Base-by-base conservation (phyloP, 37 sponge, comb jelly and placozoan species). In the Ephydatia muelleri region DNA sequence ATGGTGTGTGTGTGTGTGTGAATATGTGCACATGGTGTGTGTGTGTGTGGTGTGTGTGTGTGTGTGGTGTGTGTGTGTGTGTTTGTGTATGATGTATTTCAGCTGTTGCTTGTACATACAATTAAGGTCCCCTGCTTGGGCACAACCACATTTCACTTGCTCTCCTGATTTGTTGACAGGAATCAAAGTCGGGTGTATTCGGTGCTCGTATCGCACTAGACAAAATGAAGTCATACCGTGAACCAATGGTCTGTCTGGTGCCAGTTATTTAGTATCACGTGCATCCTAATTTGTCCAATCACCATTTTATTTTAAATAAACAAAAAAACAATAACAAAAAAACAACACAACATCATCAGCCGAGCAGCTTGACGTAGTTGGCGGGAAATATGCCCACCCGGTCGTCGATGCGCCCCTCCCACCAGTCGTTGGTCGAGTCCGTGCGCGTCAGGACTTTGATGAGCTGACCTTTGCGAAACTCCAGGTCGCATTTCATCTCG, bases 361-460 rank as follows among this genome's bases (percentile, higher is more conserved):
- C 22, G 30, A 76, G 27, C 57, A 93, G 27, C n/a, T 85, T 88
- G 49, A 98, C 96, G 81, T 98, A 98, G 74, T 98, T 98, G 22
- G 95, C 96, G 30, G 99, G 99, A 81, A 98, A 98, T 70, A 98
- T 98, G 5, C 99, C 99, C 28, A 84, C 81, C 64, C 89, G 89
- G 28, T 86, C 99, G 84, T 91, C 83, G 8, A 94, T 27, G 29
- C 81, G 85, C 34, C 99, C 99, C 87, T 98, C 99, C 99, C 99
- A 98, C 99, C 99, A 98, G 81, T 94, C 94, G 70, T 83, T 49
- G 57, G 57, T 57, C 57, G 57, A 57, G 30, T 87, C 93, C n/a
- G 99, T 98, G 25, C 90, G 48, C n/a, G 91, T 90, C 33, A 96
- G 33, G 21, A 98, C 75, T 47, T 83, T 82, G 38, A 98, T 98